phyloP scores from a whole-genome alignment of 2,113 vertebrate genomes.

The Dromiciops gliroides region DNA sequence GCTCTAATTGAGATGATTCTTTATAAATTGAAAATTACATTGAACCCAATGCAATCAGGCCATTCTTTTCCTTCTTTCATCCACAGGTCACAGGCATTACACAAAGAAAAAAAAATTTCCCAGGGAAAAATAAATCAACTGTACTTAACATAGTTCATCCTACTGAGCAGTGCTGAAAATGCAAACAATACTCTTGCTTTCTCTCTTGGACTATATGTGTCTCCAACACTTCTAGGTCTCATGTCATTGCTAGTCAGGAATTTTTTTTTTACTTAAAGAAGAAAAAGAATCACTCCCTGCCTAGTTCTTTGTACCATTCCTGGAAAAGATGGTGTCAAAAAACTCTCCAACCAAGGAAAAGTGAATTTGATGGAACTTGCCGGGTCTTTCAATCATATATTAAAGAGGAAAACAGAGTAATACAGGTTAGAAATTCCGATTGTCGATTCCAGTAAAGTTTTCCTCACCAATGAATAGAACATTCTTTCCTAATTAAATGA shows the following conservation, averaged over 20 bases:
- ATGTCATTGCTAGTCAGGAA: slow-evolving; percentile 30
- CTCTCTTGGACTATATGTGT: neutral
- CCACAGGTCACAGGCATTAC: neutral
- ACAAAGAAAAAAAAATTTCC: neutral
- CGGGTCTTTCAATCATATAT: slow-evolving; percentile 18
- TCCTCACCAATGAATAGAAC: slow-evolving; percentile 45
- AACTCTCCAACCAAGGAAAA: slow-evolving; percentile 33
- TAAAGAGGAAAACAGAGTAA: slow-evolving; percentile 39
- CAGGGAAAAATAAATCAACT: neutral
- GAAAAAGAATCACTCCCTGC: slow-evolving; percentile 19
- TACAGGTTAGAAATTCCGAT: slow-evolving; percentile 35
- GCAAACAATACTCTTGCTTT: neutral
- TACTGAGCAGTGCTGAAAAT: neutral
- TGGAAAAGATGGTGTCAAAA: slow-evolving; percentile 26
- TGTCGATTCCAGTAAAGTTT: slow-evolving; percentile 13
- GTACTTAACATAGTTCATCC: neutral
- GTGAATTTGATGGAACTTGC: slow-evolving; percentile 8
- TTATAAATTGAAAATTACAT: neutral
- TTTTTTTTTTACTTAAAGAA: neutral
- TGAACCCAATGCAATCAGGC: neutral
- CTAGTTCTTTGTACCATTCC: slow-evolving; percentile 34
- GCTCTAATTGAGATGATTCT: neutral
- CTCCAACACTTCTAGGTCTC: slow-evolving; percentile 16
- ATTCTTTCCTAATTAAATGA: slow-evolving; percentile 65
- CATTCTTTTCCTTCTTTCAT: slow-evolving; percentile 7